A percentile compares a stretch with the other conserved stretches of the same genome.
Conservation (phyloP, 2,888 invertebrate species). For the Amiota mariae region DNA sequence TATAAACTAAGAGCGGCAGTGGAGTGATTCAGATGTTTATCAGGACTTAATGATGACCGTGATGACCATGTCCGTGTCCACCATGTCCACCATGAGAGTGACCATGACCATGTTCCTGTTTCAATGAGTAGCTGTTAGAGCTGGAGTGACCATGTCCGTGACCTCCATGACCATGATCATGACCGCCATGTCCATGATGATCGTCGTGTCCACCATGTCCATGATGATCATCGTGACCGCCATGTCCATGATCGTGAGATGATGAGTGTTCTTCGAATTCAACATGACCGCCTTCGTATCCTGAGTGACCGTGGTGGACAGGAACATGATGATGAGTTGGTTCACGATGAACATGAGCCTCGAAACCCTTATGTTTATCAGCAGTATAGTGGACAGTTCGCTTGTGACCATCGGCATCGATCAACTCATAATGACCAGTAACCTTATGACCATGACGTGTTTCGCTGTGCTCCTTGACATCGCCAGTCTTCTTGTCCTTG, state of each 20-base stretch:
- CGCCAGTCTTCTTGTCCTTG: slow-evolving; percentile 63
- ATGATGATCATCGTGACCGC: no score
- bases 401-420: slow-evolving; percentile 67
- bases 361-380: slow-evolving; percentile 65
- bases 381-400: slow-evolving; percentile 65
- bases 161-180: slow-evolving; percentile 35
- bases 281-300: slow-evolving; percentile 57
- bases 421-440: slow-evolving; percentile 65
- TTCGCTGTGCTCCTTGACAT: slow-evolving; percentile 60
- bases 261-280: slow-evolving; percentile 56
- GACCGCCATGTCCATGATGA: slow-evolving; percentile 33
- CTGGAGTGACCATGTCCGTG: slow-evolving; percentile 30
- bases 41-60: slow-evolving; percentile 8
- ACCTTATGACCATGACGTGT: slow-evolving; percentile 63
- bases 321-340: slow-evolving; percentile 52
- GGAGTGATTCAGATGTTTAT: no score
- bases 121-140: slow-evolving; percentile 54
- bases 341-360: slow-evolving; percentile 60
- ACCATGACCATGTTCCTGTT: slow-evolving; percentile 55
- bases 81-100: slow-evolving; percentile 37
- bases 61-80: slow-evolving; percentile 21
- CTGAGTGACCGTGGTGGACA: slow-evolving; percentile 55
- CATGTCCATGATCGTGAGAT: slow-evolving; percentile 41
- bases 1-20: no score
- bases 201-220: slow-evolving; percentile 36